phyloP scores from a whole-genome alignment of 2,113 vertebrate genomes.

The Phainopepla nitens region DNA sequence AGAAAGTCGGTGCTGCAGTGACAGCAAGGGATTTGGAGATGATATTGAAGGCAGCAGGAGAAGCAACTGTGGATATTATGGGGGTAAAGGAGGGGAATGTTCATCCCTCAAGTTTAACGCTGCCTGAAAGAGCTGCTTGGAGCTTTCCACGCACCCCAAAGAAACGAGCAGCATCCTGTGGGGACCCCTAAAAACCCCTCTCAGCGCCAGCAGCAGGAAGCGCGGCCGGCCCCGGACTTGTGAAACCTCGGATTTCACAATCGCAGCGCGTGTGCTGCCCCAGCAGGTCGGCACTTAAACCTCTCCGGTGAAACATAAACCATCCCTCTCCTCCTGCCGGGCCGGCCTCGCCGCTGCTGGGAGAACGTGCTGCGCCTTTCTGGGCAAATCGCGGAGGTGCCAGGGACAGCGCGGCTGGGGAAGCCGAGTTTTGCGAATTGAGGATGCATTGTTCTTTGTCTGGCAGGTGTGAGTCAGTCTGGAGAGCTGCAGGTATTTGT shows the following conservation, averaged over 20 bases:
- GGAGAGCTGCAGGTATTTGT: not conserved
- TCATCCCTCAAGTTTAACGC: not conserved
- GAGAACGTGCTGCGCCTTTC: not conserved
- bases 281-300: not conserved
- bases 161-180: not conserved
- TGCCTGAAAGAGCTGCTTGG: not conserved
- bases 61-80: not conserved
- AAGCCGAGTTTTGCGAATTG: not conserved
- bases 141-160: rapidly evolving
- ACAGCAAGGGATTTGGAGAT: not conserved
- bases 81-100: not conserved
- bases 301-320: not conserved
- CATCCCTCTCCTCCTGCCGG: not conserved
- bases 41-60: not conserved
- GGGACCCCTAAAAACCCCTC: not conserved
- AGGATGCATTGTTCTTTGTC: conserved; percentile 16
- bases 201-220: not conserved
- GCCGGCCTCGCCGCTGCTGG: not conserved
- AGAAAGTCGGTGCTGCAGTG: not conserved
- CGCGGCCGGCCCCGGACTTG: not conserved
- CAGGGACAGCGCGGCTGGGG: not conserved
- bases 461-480: not conserved
- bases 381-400: not conserved
- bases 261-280: not conserved
- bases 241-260: not conserved